Conservation (phyloP, 2,888 invertebrate species). For the Eulithis testata region DNA sequence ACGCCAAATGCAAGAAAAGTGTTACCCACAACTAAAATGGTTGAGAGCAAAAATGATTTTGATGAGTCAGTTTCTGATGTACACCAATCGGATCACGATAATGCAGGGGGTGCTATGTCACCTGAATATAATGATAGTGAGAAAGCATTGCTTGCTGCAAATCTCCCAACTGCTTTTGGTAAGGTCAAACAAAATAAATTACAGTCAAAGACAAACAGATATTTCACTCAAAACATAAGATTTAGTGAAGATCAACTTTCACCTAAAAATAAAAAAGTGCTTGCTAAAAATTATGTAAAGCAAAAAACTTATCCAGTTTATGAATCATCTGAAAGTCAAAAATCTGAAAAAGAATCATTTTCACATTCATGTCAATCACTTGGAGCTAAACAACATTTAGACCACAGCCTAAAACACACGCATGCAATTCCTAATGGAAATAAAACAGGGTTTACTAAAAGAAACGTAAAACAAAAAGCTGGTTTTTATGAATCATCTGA, state of each 20-base stretch:
- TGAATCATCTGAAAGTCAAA: slow-evolving; percentile 18
- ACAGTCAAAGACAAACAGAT: slow-evolving; percentile 9
- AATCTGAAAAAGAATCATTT: slow-evolving; percentile 3
- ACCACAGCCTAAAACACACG: neutral
- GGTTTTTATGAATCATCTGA: slow-evolving; percentile 16
- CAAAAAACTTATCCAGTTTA: slow-evolving; percentile 1
- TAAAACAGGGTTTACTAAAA: neutral
- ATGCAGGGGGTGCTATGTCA: neutral
- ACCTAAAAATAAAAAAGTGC: neutral
- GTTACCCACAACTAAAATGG: slow-evolving; percentile 1
- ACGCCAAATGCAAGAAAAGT: neutral
- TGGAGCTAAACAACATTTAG: no score
- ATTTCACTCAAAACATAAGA: slow-evolving; percentile 7
- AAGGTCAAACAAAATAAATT: slow-evolving; percentile 22
- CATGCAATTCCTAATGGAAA: neutral
- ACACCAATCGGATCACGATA: slow-evolving; percentile 6
- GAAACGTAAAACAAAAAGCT: neutral
- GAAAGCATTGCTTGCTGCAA: slow-evolving; percentile 26
- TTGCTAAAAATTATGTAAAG: neutral
- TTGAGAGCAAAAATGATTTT: neutral
- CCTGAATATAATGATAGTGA: slow-evolving; percentile 15
- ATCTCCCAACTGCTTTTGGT: slow-evolving; percentile 34
- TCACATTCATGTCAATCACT: neutral
- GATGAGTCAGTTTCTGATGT: slow-evolving; percentile 12
- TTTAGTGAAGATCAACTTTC: slow-evolving; percentile 3